Base-by-base conservation (phyloP, 2,888 invertebrate genomes). In the Dryocosmus kuriphilus region DNA sequence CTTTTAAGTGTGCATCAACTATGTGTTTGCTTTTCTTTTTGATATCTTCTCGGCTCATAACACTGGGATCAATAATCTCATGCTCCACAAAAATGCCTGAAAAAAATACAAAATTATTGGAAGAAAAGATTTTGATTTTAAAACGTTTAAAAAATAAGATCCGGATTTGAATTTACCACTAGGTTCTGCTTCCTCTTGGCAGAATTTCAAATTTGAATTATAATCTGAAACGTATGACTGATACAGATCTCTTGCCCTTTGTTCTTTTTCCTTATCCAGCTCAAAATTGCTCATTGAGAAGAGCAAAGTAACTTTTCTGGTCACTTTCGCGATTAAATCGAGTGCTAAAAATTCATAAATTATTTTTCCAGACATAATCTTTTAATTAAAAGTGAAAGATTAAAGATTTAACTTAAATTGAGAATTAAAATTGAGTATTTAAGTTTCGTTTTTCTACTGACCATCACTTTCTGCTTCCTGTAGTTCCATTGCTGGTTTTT, bases 1-100 rank as follows among this genome's bases (percentile, higher is more conserved):
- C 71, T 79, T 84, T 88, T 5, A 83, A 57, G 65, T 89, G 92
- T 90, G 3, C 92, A 41, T 94, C 94, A 0, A 94, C 92, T 5
- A 94, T 86, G 82, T 93, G 93, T 86, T 92, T 93, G 84, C 94
- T 94, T 35, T 92, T 91, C 16, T 92, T 85, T 83, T 94, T 94
- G 5, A 94, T 87, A 1, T 93, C 88, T 1, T 92, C 91, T 78
- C 94, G 92, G 46, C 93, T 92, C 0, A 93, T 92, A 62, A 94
- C 92, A 61, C 92, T 92, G 0, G 93, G 90, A 83, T 94, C 94
- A 24, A 93, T 92, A 86, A 92, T 91, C 86, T 94, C 93, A 74
- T 93, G 93, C 91, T 90, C 91, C 8, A 91, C 86, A 22, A 86
- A 79, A 32, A 91, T 83, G 38, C 86, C 90, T 90, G 24, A 84